phyloP scores from a whole-genome alignment of 2,888 invertebrate genomes.

The Crematogaster levior region DNA sequence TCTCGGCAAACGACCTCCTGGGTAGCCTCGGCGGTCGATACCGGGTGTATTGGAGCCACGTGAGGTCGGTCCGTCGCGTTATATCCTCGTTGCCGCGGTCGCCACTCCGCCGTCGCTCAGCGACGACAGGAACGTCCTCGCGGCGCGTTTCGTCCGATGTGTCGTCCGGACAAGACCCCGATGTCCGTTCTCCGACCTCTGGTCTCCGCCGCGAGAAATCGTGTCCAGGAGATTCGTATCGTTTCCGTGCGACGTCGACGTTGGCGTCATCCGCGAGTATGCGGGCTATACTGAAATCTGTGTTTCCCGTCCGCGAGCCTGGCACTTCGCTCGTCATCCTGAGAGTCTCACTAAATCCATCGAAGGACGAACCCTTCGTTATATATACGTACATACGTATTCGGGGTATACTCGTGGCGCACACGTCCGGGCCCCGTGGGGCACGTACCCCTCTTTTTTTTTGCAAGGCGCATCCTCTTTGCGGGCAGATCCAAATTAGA shows the following conservation, averaged over 20 bases:
- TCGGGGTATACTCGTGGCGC: neutral
- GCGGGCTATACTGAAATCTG: conserved; percentile 81
- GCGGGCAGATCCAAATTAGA: conserved; percentile 80
- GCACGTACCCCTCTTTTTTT: conserved; percentile 21
- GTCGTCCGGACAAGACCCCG: neutral
- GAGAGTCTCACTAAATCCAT: conserved; percentile 71
- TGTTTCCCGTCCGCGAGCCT: conserved; percentile 65
- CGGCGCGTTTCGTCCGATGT: neutral
- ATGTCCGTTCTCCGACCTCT: neutral
- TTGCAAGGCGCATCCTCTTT: conserved; percentile 27
- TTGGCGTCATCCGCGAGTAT: conserved; percentile 68
- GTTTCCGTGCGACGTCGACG: neutral
- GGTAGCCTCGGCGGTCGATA: conserved; percentile 91
- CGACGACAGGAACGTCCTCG: neutral
- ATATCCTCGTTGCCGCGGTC: neutral
- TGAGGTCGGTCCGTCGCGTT: conserved; percentile 69
- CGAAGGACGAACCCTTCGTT: conserved; percentile 61
- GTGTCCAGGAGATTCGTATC: neutral
- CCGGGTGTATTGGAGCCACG: conserved; percentile 91
- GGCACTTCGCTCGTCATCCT: conserved; percentile 78
- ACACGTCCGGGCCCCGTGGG: conserved; percentile 5
- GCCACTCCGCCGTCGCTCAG: neutral
- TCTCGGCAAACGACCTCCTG: conserved; percentile 86
- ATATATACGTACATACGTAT: conserved; percentile 64
- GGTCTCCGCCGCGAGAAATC: neutral